A percentile compares a stretch with the other conserved stretches of the same genome.
These are phyloP conservation scores for Eilema depressum DNA, from an alignment of 2,888 invertebrate species.

Conservation along the genomic window DNA sequence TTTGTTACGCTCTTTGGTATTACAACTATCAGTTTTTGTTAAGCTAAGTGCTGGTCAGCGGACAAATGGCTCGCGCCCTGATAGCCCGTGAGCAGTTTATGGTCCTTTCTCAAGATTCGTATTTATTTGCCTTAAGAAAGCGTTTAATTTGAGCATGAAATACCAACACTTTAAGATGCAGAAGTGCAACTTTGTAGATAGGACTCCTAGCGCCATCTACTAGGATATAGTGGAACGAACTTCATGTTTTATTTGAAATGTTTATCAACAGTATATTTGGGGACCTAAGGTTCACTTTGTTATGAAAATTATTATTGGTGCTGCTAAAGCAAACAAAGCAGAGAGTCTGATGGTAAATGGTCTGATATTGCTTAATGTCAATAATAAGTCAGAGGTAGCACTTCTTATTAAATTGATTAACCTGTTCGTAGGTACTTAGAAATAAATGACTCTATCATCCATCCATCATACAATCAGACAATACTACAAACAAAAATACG, in stretches of 20 bases:
- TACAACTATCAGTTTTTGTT: constrained; percentile 87
- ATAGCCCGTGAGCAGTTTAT: constrained; percentile 65
- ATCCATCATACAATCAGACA: background rate
- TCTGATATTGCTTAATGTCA: background rate
- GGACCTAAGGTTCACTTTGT: background rate
- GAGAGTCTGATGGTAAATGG: background rate
- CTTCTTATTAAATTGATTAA: background rate
- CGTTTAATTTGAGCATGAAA: constrained; percentile 52
- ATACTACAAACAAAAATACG: no score
- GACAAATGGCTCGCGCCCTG: constrained; percentile 81
- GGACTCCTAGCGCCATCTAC: constrained; percentile 47
- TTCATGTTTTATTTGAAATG: background rate
- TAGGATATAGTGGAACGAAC: constrained; percentile 17
- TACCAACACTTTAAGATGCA: constrained; percentile 37
- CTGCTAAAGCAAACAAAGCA: background rate
- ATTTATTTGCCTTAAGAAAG: constrained; percentile 51
- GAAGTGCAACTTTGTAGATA: constrained; percentile 11
- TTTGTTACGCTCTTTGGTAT: constrained; percentile 83
- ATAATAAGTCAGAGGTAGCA: background rate
- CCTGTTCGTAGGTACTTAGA: no score
- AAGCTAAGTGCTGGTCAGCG: constrained; percentile 84
- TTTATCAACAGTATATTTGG: background rate
- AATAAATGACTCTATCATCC: background rate
- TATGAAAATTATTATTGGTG: background rate
- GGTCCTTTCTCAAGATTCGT: constrained; percentile 48